A percentile compares a stretch with the other conserved stretches of the same genome.
These are phyloP conservation scores for Setipinna tenuifilis DNA, from an alignment of 2,797 vertebrate species.

Conservation along the genomic window DNA sequence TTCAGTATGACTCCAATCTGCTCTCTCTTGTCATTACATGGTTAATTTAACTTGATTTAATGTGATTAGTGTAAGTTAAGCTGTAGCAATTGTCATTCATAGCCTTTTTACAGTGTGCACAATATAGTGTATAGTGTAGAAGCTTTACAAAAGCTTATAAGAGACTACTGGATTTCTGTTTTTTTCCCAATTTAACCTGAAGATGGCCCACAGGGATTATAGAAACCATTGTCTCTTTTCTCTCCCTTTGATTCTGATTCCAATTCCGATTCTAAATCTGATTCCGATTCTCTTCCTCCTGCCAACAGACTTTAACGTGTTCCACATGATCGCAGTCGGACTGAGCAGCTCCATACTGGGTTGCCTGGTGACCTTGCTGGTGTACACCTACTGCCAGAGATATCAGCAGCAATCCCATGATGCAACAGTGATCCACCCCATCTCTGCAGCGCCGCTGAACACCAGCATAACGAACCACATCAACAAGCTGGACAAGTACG, in stretches of 20 bases:
- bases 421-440: constrained; percentile 94
- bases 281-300: not conserved
- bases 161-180: not conserved
- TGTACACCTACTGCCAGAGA: constrained; percentile 95
- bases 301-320: constrained; percentile 91
- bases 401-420: constrained; percentile 96
- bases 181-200: not conserved
- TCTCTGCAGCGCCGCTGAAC: constrained; percentile 92
- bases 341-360: constrained; percentile 95
- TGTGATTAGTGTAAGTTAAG: not conserved
- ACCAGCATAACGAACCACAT: constrained; percentile 99
- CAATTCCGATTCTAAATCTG: too few relatives aligned
- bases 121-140: not conserved
- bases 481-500: constrained; percentile 98
- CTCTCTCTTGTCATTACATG: not conserved
- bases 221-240: not conserved
- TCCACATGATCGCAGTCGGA: constrained; percentile 96
- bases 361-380: constrained; percentile 91
- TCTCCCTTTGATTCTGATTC: too few relatives aligned
- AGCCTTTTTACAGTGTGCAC: too few relatives aligned
- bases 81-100: not conserved
- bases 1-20: not conserved
- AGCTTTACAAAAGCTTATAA: too few relatives aligned
- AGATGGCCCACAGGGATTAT: not conserved
- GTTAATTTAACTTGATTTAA: not conserved